Evolutionary conservation across 2,113 vertebrate species (phyloP), one percentile per base, ranked within the genome.

Genomic region (Nansenia antarctica): DNA sequence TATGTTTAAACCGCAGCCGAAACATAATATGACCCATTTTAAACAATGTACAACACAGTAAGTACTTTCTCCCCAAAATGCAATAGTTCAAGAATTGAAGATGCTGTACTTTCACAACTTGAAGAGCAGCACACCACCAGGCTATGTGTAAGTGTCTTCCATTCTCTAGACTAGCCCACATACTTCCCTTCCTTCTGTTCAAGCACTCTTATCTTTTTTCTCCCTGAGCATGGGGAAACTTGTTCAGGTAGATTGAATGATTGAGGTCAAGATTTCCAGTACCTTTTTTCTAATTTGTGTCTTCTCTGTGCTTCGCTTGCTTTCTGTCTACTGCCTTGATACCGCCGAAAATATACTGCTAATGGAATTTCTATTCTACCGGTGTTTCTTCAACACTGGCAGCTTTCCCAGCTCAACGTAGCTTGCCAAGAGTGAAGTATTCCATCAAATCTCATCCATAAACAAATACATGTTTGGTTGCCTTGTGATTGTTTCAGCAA

Each of bases 401-500:
- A 39, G 11, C 1, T 11, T 37, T 62, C 69, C 73, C 72, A 54
- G 65, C 27, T 66, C 60, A 42, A 42, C 12, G 39, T 20, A 11
- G 60, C 55, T 76, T 70, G 49, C 29, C 42, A 57, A 62, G 42
- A 62, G 37, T 62, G 58, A 64, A 32, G 59, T 45, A 32, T 64
- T 73, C 57, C 20, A 66, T 75, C 39, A 49, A 67, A 69, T 32
- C 39, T 53, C 64, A 62, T 79, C 34, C 65, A 55, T 61, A 67
- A 77, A 77, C 67, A 64, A 71, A 79, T 54, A 8, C 49, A n/a
- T 20, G 24, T 60, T 26, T 37, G 20, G 47, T 59, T 53, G 32
- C 37, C 34, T 54, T 9, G 45, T 34, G 4, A 47, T 67, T 54
- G 30, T 69, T 76, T 57, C 31, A n/a, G 15, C 20, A 32, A 6